Evolutionary conservation across 2,888 invertebrate species (phyloP).

Genomic region (Fabriciana adippe): DNA sequence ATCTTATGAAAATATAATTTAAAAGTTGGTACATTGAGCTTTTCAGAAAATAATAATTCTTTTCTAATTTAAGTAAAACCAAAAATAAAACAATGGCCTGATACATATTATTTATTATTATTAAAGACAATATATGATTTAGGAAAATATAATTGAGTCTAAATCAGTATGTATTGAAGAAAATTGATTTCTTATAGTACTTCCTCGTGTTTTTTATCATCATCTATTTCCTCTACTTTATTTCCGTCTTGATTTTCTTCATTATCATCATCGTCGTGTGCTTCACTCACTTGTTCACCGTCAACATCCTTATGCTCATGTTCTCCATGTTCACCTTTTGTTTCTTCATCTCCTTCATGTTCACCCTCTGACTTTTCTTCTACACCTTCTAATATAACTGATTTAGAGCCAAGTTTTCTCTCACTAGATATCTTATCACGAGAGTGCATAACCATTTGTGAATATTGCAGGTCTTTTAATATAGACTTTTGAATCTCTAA

Average conservation of each 20-base stretch:
- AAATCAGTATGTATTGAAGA: neutral
- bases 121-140: neutral
- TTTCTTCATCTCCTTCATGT: constrained; percentile 49
- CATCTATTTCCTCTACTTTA: neutral
- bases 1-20: too few species aligned
- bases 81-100: too few species aligned
- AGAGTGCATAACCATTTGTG: constrained; percentile 53
- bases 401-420: constrained; percentile 44
- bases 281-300: constrained; percentile 26
- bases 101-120: neutral
- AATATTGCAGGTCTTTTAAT: constrained; percentile 65
- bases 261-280: constrained; percentile 33
- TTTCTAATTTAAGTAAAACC: too few species aligned
- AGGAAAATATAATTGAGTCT: neutral
- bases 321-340: constrained; percentile 29
- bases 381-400: constrained; percentile 43
- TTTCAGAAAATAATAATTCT: too few species aligned
- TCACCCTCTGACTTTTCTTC: constrained; percentile 49
- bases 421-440: constrained; percentile 46
- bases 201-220: neutral
- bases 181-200: neutral
- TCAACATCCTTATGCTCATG: constrained; percentile 28
- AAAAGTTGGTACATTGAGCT: too few species aligned
- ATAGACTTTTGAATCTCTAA: constrained; percentile 68
- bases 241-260: constrained; percentile 15